Base-by-base conservation (phyloP, 2,888 invertebrate species). In the Cephus spinipes region DNA sequence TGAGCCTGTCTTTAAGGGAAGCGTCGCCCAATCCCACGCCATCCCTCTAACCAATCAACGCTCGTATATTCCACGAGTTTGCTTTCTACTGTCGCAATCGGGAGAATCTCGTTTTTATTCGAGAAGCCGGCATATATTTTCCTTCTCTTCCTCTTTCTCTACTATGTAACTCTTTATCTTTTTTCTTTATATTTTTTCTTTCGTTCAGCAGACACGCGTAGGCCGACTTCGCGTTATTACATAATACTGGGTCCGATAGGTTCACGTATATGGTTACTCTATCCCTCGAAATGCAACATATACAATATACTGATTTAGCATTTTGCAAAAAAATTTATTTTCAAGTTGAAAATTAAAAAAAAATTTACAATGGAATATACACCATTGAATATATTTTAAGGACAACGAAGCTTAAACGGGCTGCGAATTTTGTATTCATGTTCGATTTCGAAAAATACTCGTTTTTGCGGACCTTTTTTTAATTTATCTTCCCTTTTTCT, bases 1-100 rank as follows among this genome's bases (percentile, higher is more conserved):
- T 76, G 81, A 81, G 68, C 81, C 79, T 80, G 82, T 80, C 84
- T 84, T 80, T 84, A 84, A 83, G 83, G 81, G 82, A 79, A 80
- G 75, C 74, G 77, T 68, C 68, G 79, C 76, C 74, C 81, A 79
- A 78, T 81, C 83, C 83, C 83, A 84, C 83, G 82, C 83, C 69
- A 77, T 35, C 74, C 35, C 74, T 30, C 6, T 55, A 55, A 23
- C 55, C 55, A 55, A 55, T 55, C 55, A 55, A 81, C 80, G 75
- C 73, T 32, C 71, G 71, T 71, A 12, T 32, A 31, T 71, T 71
- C 71, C 11, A 33, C 35, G 73, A 74, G 78, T 76, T 75, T 75
- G 79, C 81, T 80, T 80, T 80, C 80, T 79, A 80, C 79, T 79
- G 76, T 77, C 79, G 76, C 81, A 71, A 71, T 71, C 71, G 12